A percentile compares a stretch with the other conserved stretches of the same genome.
Evolutionary conservation across 2,797 vertebrate genomes (phyloP).

Genomic region (Sebastes paucispinis): DNA sequence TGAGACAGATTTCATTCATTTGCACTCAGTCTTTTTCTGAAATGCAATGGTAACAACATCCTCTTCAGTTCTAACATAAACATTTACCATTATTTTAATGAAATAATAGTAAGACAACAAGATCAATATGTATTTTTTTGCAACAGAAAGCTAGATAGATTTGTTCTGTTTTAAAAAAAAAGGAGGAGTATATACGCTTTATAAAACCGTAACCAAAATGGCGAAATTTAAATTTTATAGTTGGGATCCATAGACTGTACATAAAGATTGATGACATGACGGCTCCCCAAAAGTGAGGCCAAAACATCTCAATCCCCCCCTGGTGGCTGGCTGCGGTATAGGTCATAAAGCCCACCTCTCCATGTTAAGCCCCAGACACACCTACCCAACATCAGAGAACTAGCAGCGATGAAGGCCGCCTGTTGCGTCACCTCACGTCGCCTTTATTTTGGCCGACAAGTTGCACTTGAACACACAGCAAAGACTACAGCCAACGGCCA

Average conservation of each 20-base stretch:
- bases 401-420: no score
- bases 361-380: no score
- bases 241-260: background rate
- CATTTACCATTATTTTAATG: background rate
- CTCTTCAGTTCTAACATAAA: background rate
- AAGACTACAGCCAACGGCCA: no score
- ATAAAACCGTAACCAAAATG: background rate
- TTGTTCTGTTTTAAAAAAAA: background rate
- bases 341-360: no score
- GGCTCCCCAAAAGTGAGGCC: no score
- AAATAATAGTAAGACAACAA: background rate
- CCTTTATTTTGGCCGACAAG: no score
- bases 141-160: background rate
- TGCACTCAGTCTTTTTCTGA: background rate
- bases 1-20: background rate
- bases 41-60: background rate
- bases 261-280: no score
- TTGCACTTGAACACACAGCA: no score
- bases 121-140: background rate
- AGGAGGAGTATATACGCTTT: background rate
- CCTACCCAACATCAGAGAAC: no score
- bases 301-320: no score
- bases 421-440: no score
- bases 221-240: background rate
- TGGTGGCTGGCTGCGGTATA: no score